phyloP scores from a whole-genome alignment of 2,888 invertebrate genomes.

The Mimachlamys varia region DNA sequence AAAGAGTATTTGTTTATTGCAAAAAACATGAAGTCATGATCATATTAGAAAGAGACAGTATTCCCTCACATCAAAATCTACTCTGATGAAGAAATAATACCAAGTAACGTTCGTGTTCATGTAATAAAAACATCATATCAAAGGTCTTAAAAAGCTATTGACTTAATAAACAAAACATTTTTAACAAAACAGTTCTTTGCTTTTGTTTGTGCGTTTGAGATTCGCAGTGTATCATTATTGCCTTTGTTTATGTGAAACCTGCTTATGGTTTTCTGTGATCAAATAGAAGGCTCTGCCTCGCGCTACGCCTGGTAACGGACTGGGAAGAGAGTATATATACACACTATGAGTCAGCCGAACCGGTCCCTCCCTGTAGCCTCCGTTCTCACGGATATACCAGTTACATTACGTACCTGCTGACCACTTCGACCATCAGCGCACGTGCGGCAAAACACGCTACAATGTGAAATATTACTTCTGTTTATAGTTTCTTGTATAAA shows the following conservation, averaged over 20 bases:
- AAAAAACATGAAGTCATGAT: too few species aligned
- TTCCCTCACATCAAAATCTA: neutral
- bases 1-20: too few species aligned
- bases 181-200: neutral
- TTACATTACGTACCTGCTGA: neutral
- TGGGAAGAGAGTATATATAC: neutral
- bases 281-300: neutral
- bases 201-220: neutral
- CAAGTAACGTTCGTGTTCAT: neutral
- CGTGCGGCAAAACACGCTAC: neutral
- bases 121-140: neutral
- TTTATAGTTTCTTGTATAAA: too few species aligned
- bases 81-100: neutral
- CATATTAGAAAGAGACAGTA: too few species aligned
- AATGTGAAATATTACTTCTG: neutral
- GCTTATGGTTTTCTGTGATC: too few species aligned
- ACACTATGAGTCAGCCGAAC: neutral
- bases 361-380: neutral
- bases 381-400: neutral
- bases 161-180: too few species aligned
- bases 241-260: too few species aligned
- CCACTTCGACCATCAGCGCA: constrained; percentile 15
- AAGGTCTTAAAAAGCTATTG: neutral
- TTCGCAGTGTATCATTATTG: too few species aligned
- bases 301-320: neutral